A percentile compares a stretch with the other conserved stretches of the same genome.
These are phyloP conservation scores for Drosophila sordidula DNA, from an alignment of 2,888 invertebrate genomes.

Conservation along the genomic window DNA sequence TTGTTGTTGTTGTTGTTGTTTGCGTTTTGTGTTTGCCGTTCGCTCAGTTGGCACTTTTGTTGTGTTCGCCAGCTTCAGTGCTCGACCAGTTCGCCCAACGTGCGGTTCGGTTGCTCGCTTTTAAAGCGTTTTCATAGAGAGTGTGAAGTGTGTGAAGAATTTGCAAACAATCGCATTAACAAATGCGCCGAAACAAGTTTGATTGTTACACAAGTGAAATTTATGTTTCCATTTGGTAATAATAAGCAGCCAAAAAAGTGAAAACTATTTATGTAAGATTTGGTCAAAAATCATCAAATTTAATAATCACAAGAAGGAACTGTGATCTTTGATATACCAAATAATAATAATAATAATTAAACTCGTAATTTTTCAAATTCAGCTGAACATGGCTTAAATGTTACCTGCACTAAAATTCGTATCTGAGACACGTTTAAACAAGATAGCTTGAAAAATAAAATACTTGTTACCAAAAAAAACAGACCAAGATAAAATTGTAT, in stretches of 20 bases:
- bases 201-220: slow-evolving; percentile 60
- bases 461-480: too few relatives aligned
- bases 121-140: slow-evolving; percentile 49
- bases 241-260: slow-evolving; percentile 33
- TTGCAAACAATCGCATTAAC: slow-evolving; percentile 48
- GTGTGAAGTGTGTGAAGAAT: slow-evolving; percentile 72
- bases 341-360: too few relatives aligned
- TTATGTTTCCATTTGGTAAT: slow-evolving; percentile 63
- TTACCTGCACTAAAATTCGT: too few relatives aligned
- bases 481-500: too few relatives aligned
- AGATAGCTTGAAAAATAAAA: too few relatives aligned
- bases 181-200: slow-evolving; percentile 45
- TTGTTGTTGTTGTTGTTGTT: slow-evolving; percentile 29
- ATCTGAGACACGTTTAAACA: neutral
- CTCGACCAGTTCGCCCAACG: slow-evolving; percentile 60
- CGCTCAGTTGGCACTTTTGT: slow-evolving; percentile 45
- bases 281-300: neutral
- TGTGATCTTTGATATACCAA: too few relatives aligned
- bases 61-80: slow-evolving; percentile 56
- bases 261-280: slow-evolving; percentile 23
- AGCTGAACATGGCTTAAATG: too few relatives aligned
- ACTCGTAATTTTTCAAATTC: too few relatives aligned
- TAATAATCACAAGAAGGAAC: neutral
- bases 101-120: slow-evolving; percentile 54
- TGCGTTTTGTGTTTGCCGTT: slow-evolving; percentile 40